Conservation (phyloP, 2,113 vertebrate genomes). For the Lethenteron reissneri region DNA sequence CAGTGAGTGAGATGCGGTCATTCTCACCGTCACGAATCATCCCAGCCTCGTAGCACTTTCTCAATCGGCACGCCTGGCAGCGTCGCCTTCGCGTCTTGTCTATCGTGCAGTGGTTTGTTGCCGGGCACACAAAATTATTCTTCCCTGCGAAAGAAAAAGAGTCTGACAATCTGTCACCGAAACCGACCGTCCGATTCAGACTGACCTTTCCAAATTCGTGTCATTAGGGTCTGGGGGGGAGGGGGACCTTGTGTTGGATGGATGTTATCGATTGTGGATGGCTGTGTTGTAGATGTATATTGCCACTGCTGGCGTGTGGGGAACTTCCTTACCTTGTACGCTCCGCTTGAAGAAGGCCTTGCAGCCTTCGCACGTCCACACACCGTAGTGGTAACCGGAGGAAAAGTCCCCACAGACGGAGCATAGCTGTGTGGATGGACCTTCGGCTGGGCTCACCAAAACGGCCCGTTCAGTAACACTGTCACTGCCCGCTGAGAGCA, state of each 20-base stretch:
- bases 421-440: conserved; percentile 42
- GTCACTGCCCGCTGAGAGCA: too few relatives aligned
- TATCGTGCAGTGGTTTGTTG: conserved; percentile 94
- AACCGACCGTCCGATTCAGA: too few relatives aligned
- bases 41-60: conserved; percentile 92
- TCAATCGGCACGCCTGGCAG: conserved; percentile 78
- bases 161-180: too few relatives aligned
- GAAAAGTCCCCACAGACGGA: conserved; percentile 85
- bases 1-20: background rate
- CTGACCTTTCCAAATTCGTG: too few relatives aligned
- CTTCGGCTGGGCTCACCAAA: too few relatives aligned
- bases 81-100: conserved; percentile 95
- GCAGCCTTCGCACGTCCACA: conserved; percentile 95
- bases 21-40: conserved; percentile 95
- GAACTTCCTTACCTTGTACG: conserved; percentile 50
- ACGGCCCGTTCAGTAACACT: too few relatives aligned
- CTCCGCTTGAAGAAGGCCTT: conserved; percentile 99
- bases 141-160: conserved; percentile 40
- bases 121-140: conserved; percentile 97
- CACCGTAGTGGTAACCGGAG: conserved; percentile 95
- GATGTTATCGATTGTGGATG: too few relatives aligned
- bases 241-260: too few relatives aligned
- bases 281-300: too few relatives aligned
- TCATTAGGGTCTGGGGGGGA: too few relatives aligned
- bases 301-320: too few relatives aligned